Evolutionary conservation across 2,113 vertebrate genomes (phyloP).

Genomic region (Notarius quadriscutis): DNA sequence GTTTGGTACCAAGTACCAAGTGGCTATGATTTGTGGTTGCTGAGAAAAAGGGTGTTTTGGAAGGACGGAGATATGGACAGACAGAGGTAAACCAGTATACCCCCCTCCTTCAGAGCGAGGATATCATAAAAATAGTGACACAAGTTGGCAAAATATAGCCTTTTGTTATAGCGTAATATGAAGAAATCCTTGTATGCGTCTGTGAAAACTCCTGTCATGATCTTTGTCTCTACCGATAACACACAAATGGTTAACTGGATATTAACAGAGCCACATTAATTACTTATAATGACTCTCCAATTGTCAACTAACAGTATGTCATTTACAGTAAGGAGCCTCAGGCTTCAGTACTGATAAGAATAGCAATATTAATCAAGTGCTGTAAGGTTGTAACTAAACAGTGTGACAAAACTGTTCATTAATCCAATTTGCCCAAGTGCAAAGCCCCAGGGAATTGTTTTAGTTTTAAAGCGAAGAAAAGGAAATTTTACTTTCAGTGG

Average conservation of each 20-base stretch:
- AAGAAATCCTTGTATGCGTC: background rate
- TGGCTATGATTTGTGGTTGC: too few relatives aligned
- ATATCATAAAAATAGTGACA: background rate
- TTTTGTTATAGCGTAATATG: background rate
- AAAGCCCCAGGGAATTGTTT: conserved; percentile 8
- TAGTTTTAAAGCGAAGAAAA: conserved; percentile 8
- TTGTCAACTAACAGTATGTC: background rate
- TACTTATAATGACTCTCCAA: conserved; percentile 8
- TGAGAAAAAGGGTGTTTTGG: too few relatives aligned
- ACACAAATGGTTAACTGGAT: background rate
- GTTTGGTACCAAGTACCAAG: too few relatives aligned
- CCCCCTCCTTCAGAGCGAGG: too few relatives aligned
- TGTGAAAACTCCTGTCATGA: background rate
- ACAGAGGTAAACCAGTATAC: too few relatives aligned
- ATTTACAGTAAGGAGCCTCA: conserved; percentile 17
- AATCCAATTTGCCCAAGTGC: conserved; percentile 13
- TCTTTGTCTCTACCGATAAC: conserved; percentile 8
- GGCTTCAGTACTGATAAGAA: background rate
- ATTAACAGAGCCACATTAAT: conserved; percentile 21
- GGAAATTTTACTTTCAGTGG: background rate
- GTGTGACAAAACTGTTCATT: conserved; percentile 17
- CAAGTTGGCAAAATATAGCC: background rate
- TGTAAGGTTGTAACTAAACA: background rate
- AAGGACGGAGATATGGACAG: too few relatives aligned
- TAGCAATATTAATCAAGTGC: background rate